These are phyloP conservation scores for Delia radicum DNA, from an alignment of 1,140 invertebrate species.

Conservation along the genomic window DNA sequence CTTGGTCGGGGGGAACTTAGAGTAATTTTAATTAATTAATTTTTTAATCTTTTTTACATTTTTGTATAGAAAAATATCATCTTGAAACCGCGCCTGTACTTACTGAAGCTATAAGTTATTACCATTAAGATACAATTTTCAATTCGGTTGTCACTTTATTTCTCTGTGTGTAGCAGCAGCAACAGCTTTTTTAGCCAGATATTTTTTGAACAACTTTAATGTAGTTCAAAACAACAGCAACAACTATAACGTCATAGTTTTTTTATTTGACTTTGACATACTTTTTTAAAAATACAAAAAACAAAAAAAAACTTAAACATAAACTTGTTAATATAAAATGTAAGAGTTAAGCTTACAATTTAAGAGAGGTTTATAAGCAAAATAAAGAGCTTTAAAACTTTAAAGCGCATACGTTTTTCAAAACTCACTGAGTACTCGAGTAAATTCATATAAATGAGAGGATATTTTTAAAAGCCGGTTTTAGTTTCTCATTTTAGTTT, in stretches of 20 bases:
- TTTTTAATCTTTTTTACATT: too few species aligned
- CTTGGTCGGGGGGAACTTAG: too few species aligned
- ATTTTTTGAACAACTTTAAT: slow-evolving; percentile 8
- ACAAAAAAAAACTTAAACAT: neutral
- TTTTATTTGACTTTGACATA: slow-evolving; percentile 21
- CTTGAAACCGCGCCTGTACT: neutral
- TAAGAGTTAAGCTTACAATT: neutral
- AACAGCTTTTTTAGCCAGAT: neutral
- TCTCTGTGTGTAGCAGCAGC: slow-evolving; percentile 1
- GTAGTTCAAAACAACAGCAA: slow-evolving; percentile 3
- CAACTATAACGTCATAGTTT: slow-evolving; percentile 15
- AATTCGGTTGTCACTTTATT: too few species aligned
- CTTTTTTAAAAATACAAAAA: slow-evolving; percentile 4
- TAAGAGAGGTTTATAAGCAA: neutral
- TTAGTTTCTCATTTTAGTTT: neutral
- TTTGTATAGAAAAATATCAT: neutral
- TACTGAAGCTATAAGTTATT: too few species aligned
- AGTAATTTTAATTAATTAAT: too few species aligned
- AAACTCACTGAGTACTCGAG: neutral
- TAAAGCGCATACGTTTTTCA: neutral
- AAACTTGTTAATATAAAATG: neutral
- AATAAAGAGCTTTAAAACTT: neutral
- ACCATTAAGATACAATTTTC: too few species aligned
- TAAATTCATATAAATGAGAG: neutral
- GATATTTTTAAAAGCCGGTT: neutral